A percentile compares a stretch with the other conserved stretches of the same genome.
Conservation (phyloP, 2,888 invertebrate species). For the Physocephala rufipes region DNA sequence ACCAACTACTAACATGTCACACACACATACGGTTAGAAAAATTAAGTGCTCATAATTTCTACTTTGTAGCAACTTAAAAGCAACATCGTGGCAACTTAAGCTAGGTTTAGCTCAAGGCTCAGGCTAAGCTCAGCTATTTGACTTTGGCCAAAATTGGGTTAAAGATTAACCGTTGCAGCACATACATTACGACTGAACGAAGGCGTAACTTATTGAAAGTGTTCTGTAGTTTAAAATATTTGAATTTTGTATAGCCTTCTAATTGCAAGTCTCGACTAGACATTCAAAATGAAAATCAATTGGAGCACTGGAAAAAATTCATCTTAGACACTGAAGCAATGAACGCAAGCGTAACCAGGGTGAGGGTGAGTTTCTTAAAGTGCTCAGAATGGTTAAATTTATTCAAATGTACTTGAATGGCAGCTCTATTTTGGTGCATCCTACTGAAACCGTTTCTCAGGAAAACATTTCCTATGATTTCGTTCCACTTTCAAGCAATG, state of each 20-base stretch:
- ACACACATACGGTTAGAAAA: slow-evolving; percentile 9
- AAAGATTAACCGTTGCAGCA: background rate
- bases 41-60: slow-evolving; percentile 22
- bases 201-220: background rate
- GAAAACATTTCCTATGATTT: too few species aligned
- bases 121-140: background rate
- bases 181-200: background rate
- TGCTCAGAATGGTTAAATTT: too few species aligned
- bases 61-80: slow-evolving; percentile 14
- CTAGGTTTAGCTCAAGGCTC: background rate
- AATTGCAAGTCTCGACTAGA: background rate
- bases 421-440: too few species aligned
- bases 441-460: too few species aligned
- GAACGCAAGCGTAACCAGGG: background rate
- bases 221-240: background rate
- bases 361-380: too few species aligned
- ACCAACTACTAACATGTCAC: too few species aligned
- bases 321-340: background rate
- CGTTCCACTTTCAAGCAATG: too few species aligned
- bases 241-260: background rate
- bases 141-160: background rate
- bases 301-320: background rate
- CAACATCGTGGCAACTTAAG: background rate
- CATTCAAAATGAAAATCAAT: slow-evolving; percentile 1
- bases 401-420: too few species aligned